Conservation (phyloP, 2,113 vertebrate species). For the Phrynosoma blainvillii region DNA sequence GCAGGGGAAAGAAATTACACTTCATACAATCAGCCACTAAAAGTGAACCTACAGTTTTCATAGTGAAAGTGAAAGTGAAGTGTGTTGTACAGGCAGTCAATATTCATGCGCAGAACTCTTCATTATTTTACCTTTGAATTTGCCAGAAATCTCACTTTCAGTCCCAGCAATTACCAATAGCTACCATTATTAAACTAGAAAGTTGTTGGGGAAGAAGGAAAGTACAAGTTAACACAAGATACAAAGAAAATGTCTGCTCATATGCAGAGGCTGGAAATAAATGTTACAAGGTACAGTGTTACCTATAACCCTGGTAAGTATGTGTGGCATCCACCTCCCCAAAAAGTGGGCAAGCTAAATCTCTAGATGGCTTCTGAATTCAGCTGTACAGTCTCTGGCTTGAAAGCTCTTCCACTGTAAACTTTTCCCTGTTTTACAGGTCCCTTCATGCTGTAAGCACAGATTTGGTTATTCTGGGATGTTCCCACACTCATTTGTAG, state of each 20-base stretch:
- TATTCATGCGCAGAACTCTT: neutral
- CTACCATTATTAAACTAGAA: constrained; percentile 1
- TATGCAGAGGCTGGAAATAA: neutral
- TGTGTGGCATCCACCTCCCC: too few relatives aligned
- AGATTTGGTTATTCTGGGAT: too few relatives aligned
- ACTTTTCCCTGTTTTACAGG: too few relatives aligned
- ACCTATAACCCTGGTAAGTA: neutral
- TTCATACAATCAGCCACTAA: neutral
- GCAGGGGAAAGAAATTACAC: neutral
- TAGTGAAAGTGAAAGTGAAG: neutral
- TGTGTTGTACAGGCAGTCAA: neutral
- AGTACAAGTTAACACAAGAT: neutral
- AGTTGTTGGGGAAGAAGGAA: neutral
- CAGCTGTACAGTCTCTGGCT: too few relatives aligned
- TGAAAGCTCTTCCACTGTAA: too few relatives aligned
- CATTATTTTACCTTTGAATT: neutral
- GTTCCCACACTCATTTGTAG: too few relatives aligned
- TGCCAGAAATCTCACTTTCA: neutral
- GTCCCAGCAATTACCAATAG: neutral
- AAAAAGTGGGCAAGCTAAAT: too few relatives aligned
- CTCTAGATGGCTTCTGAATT: too few relatives aligned
- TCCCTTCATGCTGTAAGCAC: too few relatives aligned
- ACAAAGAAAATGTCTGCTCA: neutral
- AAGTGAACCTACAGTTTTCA: neutral
- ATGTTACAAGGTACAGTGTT: neutral